Evolutionary conservation across 2,888 invertebrate genomes (phyloP), one percentile per base, ranked within the genome.

Genomic region (Chrysodeixis includens): DNA sequence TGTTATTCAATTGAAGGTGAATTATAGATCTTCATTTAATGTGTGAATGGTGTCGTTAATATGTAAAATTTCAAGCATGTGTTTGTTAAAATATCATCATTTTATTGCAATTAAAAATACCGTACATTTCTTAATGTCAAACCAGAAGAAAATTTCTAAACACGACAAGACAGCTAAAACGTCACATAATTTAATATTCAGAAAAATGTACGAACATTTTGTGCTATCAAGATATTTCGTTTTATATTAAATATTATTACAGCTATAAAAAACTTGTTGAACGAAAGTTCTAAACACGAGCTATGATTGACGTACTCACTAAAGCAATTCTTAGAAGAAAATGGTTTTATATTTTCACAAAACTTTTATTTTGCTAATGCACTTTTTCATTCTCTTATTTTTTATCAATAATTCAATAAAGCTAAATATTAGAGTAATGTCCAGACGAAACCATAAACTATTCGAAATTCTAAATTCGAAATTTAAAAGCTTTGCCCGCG

Each of bases 1-100:
- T 83, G 66, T 88, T 84, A 83, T 86, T 89, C 84, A 89, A 86
- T 85, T 84, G 79, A 72, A 85, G 83, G 83, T 84, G 82, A 57
- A 63, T 67, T 76, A 57, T 61, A 55, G 49, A 66, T 57, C 62
- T 44, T 62, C 9, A 54, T 56, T 54, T 14, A 44, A 58, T 30
- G 4, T 20, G 51, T 20, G 30, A 40, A n/a, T 22, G 14, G 51
- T 14, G 49, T 0, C n/a, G 6, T 26, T 26, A 26, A 26, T 26
- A 26, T n/a, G n/a, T n/a, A n/a, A n/a, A n/a, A n/a, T n/a, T n/a
- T n/a, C n/a, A n/a, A n/a, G n/a, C n/a, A n/a, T n/a, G n/a, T n/a
- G n/a, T n/a, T n/a, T n/a, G n/a, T n/a, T n/a, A n/a, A n/a, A n/a
- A n/a, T n/a, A n/a, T n/a, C n/a, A n/a, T n/a, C n/a, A n/a, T n/a